phyloP scores from a whole-genome alignment of 1,140 invertebrate species.

The Megalopta genalis region DNA sequence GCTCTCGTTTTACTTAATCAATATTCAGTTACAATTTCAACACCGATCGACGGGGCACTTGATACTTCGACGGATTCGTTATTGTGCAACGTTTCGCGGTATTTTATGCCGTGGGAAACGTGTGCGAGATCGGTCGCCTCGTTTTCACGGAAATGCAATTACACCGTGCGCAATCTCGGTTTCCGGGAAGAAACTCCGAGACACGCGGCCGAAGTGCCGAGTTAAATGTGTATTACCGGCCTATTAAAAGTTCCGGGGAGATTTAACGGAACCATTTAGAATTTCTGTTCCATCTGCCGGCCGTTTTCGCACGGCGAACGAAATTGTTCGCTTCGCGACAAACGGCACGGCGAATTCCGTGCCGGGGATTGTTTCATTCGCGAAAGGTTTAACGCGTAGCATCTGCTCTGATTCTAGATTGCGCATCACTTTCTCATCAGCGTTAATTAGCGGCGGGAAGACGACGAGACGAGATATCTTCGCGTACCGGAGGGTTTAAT shows the following conservation, averaged over 20 bases:
- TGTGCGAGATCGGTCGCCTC: not conserved
- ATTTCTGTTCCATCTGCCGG: constrained; percentile 1
- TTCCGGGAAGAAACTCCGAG: constrained; percentile 28
- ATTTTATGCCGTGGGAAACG: not conserved
- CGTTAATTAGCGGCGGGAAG: constrained; percentile 38
- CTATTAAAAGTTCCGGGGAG: not conserved
- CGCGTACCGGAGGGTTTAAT: not conserved
- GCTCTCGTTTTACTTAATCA: not conserved
- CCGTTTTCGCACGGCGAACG: not conserved
- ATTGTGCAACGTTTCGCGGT: constrained; percentile 14
- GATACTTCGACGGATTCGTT: constrained; percentile 13
- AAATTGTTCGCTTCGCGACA: not conserved
- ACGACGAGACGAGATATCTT: not conserved
- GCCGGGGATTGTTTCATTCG: not conserved
- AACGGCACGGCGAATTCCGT: constrained; percentile 12
- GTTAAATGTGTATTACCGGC: constrained; percentile 6
- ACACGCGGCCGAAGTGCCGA: constrained; percentile 11
- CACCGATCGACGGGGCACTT: not conserved
- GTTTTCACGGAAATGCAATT: constrained; percentile 51
- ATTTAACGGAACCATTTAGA: not conserved
- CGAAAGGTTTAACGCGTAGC: not conserved
- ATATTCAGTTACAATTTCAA: constrained; percentile 1
- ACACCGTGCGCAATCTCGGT: constrained; percentile 20
- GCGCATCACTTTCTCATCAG: constrained; percentile 15
- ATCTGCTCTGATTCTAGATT: constrained; percentile 18